These are phyloP conservation scores for Ephydatia muelleri DNA, from an alignment of 37 sponge, comb jelly and placozoan species.

Conservation along the genomic window DNA sequence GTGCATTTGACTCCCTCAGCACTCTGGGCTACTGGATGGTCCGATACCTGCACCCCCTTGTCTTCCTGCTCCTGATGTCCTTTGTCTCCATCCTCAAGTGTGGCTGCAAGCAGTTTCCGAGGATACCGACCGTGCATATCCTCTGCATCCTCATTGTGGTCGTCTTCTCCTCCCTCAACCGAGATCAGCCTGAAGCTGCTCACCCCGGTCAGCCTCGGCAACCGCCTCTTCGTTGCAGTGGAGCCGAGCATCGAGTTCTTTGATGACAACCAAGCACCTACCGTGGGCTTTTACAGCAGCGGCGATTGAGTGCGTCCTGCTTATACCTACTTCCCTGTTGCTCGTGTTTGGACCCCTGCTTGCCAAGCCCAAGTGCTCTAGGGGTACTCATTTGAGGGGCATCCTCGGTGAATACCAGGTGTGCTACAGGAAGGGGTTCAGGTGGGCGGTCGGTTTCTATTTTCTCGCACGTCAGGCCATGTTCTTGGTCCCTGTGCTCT, in stretches of 20 bases:
- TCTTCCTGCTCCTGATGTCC: neutral
- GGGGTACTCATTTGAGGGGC: neutral
- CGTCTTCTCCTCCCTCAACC: slow-evolving; percentile 14
- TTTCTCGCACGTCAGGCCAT: slow-evolving; percentile 10
- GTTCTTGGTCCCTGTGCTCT: slow-evolving; percentile 19
- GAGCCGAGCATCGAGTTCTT: slow-evolving; percentile 9
- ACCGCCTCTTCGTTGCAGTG: neutral
- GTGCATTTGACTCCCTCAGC: neutral
- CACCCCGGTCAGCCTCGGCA: neutral
- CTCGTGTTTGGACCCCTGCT: slow-evolving; percentile 4
- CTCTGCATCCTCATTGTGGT: slow-evolving; percentile 3
- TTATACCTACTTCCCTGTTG: neutral
- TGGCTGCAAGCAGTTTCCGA: neutral
- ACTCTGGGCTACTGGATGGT: neutral
- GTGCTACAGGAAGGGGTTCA: slow-evolving; percentile 14
- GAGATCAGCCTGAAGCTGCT: slow-evolving; percentile 6
- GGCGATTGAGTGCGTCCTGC: slow-evolving; percentile 4
- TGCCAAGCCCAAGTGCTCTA: neutral
- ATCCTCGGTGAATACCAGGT: slow-evolving; percentile 27
- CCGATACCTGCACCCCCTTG: slow-evolving; percentile 12
- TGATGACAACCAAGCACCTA: neutral
- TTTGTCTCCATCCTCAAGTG: neutral
- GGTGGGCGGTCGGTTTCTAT: slow-evolving; percentile 16
- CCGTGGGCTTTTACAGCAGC: slow-evolving; percentile 11
- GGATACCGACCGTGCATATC: neutral